Conservation (phyloP, 2,797 vertebrate genomes). For the Chrosomus eos region DNA sequence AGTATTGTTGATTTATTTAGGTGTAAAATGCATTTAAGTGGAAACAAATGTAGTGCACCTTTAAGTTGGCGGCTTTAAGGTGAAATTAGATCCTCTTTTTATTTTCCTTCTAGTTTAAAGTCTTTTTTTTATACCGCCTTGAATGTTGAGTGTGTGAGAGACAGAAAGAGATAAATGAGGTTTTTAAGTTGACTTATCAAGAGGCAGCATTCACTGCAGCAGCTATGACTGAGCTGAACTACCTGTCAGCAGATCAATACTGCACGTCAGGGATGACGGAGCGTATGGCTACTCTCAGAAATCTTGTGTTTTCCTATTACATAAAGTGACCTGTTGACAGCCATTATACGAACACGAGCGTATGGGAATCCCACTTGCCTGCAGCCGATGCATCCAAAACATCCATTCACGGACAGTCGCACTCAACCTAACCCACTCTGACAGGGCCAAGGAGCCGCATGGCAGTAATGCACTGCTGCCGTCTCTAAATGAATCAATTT, state of each 20-base stretch:
- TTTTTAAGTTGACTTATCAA: slow-evolving; percentile 44
- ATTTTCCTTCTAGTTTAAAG: slow-evolving; percentile 1
- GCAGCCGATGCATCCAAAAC: slow-evolving; percentile 30
- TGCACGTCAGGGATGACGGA: slow-evolving; percentile 18
- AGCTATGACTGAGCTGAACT: slow-evolving; percentile 41
- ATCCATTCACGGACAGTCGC: slow-evolving; percentile 34
- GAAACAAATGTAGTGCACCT: background rate
- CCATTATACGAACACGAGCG: slow-evolving; percentile 19
- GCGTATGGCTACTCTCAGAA: slow-evolving; percentile 19
- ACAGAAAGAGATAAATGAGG: slow-evolving; percentile 38
- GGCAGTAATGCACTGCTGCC: slow-evolving; percentile 37
- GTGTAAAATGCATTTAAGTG: background rate
- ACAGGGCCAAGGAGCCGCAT: slow-evolving; percentile 21
- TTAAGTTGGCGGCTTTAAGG: background rate
- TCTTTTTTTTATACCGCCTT: background rate
- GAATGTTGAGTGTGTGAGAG: slow-evolving; percentile 35
- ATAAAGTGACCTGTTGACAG: slow-evolving; percentile 32
- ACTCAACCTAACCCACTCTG: slow-evolving; percentile 18
- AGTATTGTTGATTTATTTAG: background rate
- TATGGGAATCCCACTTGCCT: slow-evolving; percentile 27
- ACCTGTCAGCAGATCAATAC: slow-evolving; percentile 54
- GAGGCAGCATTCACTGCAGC: slow-evolving; percentile 9
- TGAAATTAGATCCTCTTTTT: background rate
- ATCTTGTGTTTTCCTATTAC: slow-evolving; percentile 34
- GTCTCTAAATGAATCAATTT: slow-evolving; percentile 45